Base-by-base conservation (phyloP, 2,888 invertebrate genomes). In the Adelphocoris suturalis region DNA sequence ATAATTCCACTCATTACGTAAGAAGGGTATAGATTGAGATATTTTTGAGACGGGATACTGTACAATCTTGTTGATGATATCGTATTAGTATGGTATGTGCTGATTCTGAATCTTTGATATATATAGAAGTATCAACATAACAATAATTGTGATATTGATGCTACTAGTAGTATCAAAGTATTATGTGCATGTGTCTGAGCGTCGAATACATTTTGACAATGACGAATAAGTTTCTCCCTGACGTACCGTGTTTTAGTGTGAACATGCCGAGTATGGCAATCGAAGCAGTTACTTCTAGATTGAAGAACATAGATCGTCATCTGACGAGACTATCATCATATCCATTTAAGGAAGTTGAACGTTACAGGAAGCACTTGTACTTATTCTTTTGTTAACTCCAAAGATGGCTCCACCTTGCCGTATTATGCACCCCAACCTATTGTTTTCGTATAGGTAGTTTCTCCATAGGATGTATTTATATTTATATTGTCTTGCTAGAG, bases 381-480 rank as follows among this genome's bases (percentile, higher is more conserved):
- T 37, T 37, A 82, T 82, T 82, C 82, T 82, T 82, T 82, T 82
- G 82, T 82, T 37, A 37, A 37, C 37, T 82, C 28, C n/a, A 16
- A n/a, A 27, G 28, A 48, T 28, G 12, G 52, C 82, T 52, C 48
- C 82, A 82, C 82, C 82, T 82, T 55, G 55, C 52, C 19, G 47
- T 16, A 47, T 81, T 37, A 81, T 81, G 23, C 81, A n/a, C 19
- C 14, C 16, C 78, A 78, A 48, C 48, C 82, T 16, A 82, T 82
- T 82, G 48, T 80, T n/a, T 52, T 52, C 19, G 4, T 37, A 37
- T 37, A 80, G n/a, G 16, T 82, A 52, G 37, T 78, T 46, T 68
- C 68, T 68, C 37, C 37, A 47, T 47, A 78, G 78, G 82, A 82
- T 82, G 82, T 82, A 82, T 82, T 82, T 82, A 82, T 82, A 82